A percentile compares a stretch with the other conserved stretches of the same genome.
Evolutionary conservation across 2,888 invertebrate species (phyloP).

Genomic region (Hecatera dysodea): DNA sequence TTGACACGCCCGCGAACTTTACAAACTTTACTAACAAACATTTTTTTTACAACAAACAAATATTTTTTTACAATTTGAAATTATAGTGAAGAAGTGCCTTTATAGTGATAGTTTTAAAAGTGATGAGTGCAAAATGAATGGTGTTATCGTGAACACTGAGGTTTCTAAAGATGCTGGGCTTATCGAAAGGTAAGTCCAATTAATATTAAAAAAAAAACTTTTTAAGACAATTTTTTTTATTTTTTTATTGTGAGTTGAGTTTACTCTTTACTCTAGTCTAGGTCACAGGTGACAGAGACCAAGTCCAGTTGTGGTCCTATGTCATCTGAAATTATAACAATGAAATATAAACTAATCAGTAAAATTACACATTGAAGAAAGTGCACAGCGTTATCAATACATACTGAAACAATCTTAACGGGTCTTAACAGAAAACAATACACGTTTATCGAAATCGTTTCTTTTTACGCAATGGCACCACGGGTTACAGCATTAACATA

Average conservation of each 20-base stretch:
- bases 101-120: slow-evolving; percentile 60
- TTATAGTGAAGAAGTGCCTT: slow-evolving; percentile 65
- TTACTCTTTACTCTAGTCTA: no score
- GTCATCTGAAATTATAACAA: background rate
- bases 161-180: slow-evolving; percentile 75
- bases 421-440: slow-evolving; percentile 27
- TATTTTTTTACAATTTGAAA: slow-evolving; percentile 17
- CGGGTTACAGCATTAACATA: background rate
- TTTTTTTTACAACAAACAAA: slow-evolving; percentile 32
- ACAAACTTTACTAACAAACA: slow-evolving; percentile 64
- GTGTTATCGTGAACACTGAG: slow-evolving; percentile 72
- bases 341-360: background rate
- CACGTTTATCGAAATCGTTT: slow-evolving; percentile 15
- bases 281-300: no score
- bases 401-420: slow-evolving; percentile 18
- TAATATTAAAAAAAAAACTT: no score
- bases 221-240: no score
- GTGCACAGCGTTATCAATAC: slow-evolving; percentile 11
- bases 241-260: no score
- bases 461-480: background rate
- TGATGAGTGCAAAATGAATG: slow-evolving; percentile 75
- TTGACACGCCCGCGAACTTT: slow-evolving; percentile 53
- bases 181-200: slow-evolving; percentile 74
- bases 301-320: background rate
- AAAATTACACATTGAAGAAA: slow-evolving; percentile 1